A percentile compares a stretch with the other conserved stretches of the same genome.
Conservation (phyloP, 2,797 vertebrate species). For the Coranthus polyacanthus region DNA sequence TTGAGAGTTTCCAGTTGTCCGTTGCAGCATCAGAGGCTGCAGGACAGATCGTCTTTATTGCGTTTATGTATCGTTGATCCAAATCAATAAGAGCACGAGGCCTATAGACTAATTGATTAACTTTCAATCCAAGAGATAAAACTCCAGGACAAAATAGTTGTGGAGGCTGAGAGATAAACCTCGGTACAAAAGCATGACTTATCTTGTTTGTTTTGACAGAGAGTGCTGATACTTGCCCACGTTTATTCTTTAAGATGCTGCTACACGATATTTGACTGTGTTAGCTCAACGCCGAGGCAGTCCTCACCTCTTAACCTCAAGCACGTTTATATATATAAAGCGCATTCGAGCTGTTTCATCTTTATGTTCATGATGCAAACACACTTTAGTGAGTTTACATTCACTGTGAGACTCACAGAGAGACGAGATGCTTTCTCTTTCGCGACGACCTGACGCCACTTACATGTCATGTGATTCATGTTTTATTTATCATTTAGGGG, state of each 20-base stretch:
- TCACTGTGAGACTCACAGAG: too few relatives aligned
- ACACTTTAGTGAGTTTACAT: too few relatives aligned
- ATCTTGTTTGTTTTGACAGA: too few relatives aligned
- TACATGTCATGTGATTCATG: too few relatives aligned
- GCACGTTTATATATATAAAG: background rate
- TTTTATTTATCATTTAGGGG: background rate
- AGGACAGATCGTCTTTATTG: constrained; percentile 47
- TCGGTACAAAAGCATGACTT: too few relatives aligned
- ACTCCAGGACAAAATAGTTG: constrained; percentile 33
- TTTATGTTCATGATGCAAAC: too few relatives aligned
- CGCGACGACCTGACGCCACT: too few relatives aligned
- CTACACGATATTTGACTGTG: background rate
- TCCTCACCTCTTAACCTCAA: constrained; percentile 28
- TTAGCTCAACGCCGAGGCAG: constrained; percentile 6
- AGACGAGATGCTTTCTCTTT: too few relatives aligned
- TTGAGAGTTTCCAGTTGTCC: too few relatives aligned
- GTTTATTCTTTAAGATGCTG: too few relatives aligned
- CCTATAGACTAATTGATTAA: constrained; percentile 69
- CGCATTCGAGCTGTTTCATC: too few relatives aligned
- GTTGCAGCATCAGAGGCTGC: constrained; percentile 18
- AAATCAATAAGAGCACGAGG: constrained; percentile 57
- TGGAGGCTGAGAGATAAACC: constrained; percentile 36
- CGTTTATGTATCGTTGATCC: constrained; percentile 50
- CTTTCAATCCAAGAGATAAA: constrained; percentile 41
- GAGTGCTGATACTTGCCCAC: too few relatives aligned